Evolutionary conservation across 2,797 vertebrate species (phyloP), one percentile per base, ranked within the genome.

Genomic region (Enteromius unitaeniatus): DNA sequence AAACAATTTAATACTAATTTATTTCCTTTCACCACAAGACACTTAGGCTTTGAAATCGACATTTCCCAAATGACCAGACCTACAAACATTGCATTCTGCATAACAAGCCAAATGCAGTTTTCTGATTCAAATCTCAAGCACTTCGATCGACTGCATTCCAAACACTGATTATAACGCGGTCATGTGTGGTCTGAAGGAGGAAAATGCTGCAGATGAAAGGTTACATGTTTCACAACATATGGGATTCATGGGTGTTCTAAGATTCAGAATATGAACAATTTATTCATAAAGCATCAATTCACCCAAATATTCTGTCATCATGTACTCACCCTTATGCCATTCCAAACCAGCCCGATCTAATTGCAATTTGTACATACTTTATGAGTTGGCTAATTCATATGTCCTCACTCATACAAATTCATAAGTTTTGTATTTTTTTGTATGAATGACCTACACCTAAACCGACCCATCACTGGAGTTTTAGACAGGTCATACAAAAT

Each of bases 1-100:
- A 58, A 84, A 78, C 55, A 70, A 81, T 86, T 86, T 78, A 84
- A 78, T 78, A 28, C 45, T 47, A 67, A 81, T 86, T 84, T 84
- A 67, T 62, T 77, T 81, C 73, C 78, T 81, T 81, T 81, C 82
- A 72, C 47, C 86, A 68, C 73, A 55, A 65, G 69, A 69, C 74
- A 65, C 53, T 47, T 47, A 81, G 64, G 79, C 78, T 84, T 84
- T 78, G 47, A 60, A 81, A 81, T 23, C 28, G 42, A 76, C 47
- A 76, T 86, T 81, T 86, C 83, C 69, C 82, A 86, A 68, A 81
- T 78, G 79, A 62, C 34, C 68, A 60, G 60, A 67, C 31, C 55
- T 70, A 65, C 65, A 81, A 84, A 79, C 76, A 82, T 26, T 26
- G 58, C 21, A 65, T 77, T 78, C 79, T 26, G 78, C 55, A 49